Evolutionary conservation across 1,140 invertebrate species (phyloP), one percentile per base, ranked within the genome.

Genomic region (Drosophila pandora): DNA sequence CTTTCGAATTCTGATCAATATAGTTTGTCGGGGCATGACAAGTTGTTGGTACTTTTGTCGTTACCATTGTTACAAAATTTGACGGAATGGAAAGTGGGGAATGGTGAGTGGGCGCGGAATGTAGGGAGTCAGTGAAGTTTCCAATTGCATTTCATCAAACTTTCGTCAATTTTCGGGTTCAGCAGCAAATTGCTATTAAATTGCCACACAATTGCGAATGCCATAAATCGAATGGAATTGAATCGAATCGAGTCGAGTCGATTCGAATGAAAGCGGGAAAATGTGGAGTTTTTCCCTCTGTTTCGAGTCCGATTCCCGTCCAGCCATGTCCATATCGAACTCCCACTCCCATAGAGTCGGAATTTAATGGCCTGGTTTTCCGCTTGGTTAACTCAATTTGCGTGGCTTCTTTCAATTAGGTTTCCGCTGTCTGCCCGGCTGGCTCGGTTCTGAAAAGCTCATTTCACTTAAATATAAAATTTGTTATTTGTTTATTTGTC

Each of bases 321-420:
- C 37, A 48, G n/a, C 50, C 34, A 52, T 45, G 41, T 13, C 39
- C 60, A 41, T 22, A 32, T 37, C 21, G 52, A 39, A 23, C 25
- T 47, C 43, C 48, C 59, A 62, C 76, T 59, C 39, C 67, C 53
- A 34, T 10, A 30, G 48, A 55, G 72, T 61, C 65, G 78, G 69
- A 78, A 82, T 87, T 85, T 85, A 85, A 85, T 85, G 79, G 82
- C 71, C 82, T 85, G 82, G 82, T 87, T 85, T 87, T 85, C 82
- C 82, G 82, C 82, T 85, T 85, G 82, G 82, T 85, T 85, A 85
- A 87, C 82, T 85, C 82, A 85, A 87, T 85, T 85, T 85, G 82
- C 82, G 82, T 85, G 82, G 74, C 82, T 87, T 78, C 78, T 87
- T 85, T 85, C 82, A 85, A 85, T 85, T 87, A 85, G 74, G 79